phyloP scores from a whole-genome alignment of 2,113 vertebrate species.

The Melanerpes formicivorus region DNA sequence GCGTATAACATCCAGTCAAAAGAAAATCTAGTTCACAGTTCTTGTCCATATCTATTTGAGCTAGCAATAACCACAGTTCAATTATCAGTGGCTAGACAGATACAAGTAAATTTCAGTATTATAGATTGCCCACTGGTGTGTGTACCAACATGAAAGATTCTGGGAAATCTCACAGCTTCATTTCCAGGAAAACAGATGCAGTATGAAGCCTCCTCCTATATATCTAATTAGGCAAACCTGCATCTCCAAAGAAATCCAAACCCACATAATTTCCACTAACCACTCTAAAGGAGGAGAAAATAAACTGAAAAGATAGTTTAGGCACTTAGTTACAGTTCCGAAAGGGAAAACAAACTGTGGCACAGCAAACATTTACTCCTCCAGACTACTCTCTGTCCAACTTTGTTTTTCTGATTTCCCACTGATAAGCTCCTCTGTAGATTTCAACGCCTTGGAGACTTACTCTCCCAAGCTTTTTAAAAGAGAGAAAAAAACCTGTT shows the following conservation, averaged over 20 bases:
- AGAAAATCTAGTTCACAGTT: not conserved
- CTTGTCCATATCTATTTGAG: not conserved
- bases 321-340: not conserved
- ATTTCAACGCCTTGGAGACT: not conserved
- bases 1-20: accelerated
- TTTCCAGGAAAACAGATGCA: not conserved
- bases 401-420: not conserved
- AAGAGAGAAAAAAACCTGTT: not conserved
- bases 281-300: not conserved
- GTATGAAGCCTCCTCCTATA: not conserved
- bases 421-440: not conserved
- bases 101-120: not conserved
- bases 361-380: not conserved
- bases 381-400: not conserved
- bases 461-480: not conserved
- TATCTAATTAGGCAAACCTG: not conserved
- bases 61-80: not conserved
- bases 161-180: not conserved
- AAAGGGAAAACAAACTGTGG: not conserved
- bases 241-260: not conserved
- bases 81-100: not conserved
- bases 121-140: accelerated
- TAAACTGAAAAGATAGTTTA: not conserved
- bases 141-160: not conserved
- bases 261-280: not conserved